Base-by-base conservation (phyloP, 2,888 invertebrate genomes). In the Neoaliturus tenellus region DNA sequence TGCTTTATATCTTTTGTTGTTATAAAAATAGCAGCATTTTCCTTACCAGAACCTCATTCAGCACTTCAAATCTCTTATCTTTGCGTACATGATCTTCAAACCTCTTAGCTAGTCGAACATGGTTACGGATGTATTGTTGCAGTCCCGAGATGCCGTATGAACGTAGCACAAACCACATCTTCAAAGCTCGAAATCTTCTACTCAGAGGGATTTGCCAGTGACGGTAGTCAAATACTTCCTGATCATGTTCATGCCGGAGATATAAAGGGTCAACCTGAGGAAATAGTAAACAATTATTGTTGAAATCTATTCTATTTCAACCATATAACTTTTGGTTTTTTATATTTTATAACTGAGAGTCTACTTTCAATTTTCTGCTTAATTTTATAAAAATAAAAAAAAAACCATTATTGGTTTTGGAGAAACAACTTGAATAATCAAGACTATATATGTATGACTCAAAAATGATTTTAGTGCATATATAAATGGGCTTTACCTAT, bases 181-280 rank as follows among this genome's bases (percentile, higher is more conserved):
- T 98, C 14, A 98, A 91, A 0, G 97, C 94, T 10, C 98, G 92
- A 90, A 98, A 98, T 80, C 97, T 92, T 48, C 97, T 92, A 89
- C 96, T 96, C 69, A 98, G 89, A 0, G 97, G 97, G 85, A 98
- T 96, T 1, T 97, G 96, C 95, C 97, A 98, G 89, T 98, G 97
- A 89, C 95, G 91, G 88, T 94, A 94, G 88, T 95, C 95, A 80
- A 94, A 94, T 0, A 94, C 93, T 87, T 94, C 93, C 85, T 94
- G 93, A 20, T 83, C 83, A 90, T 96, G 96, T 71, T 95, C 95
- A 89, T 97, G 97, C 88, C 96, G 95, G 12, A 98, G 91, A 88
- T 98, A 98, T 8, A 97, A 90, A 0, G 97, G 97, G 91, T 97
- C 96, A 0, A 98, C 97, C 82, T 82, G 62, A 62, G 14, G 31